Base-by-base conservation (phyloP, 2,888 invertebrate genomes). In the Acanthosepion esculentum region DNA sequence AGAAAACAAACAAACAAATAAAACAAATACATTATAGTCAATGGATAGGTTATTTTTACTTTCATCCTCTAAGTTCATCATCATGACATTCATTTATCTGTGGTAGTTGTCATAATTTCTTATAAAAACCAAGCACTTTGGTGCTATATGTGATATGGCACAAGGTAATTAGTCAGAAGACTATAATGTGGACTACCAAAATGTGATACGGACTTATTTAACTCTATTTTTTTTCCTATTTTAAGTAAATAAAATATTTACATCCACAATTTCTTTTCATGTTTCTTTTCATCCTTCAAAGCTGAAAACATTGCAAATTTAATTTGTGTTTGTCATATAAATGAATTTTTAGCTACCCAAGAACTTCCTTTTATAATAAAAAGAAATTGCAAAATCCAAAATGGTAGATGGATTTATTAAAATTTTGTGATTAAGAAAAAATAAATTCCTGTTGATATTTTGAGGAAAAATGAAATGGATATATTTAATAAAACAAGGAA, bases 231-330 rank as follows among this genome's bases (percentile, higher is more conserved):
- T 78, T n/a, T 4, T 78, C n/a, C 5, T 78, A 78, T 78, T 78
- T 78, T 78, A n/a, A 33, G n/a, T 78, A 78, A 78, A 78, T 78
- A 78, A 78, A 78, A 78, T 78, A n/a, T 78, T 78, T 78, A n/a
- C n/a, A 78, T 78, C n/a, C 78, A 78, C n/a, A 15, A n/a, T 78
- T 33, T 12, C 41, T 41, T 78, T 78, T 78, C n/a, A n/a, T 78
- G 29, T 78, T 78, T 78, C 23, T 78, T 78, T 78, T 78, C 3
- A 15, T 78, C n/a, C 18, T 78, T n/a, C n/a, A 78, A 78, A 2
- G 5, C 18, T 1, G n/a, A 78, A 78, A 78, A 78, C n/a, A 78
- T 78, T 78, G n/a, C n/a, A 78, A 12, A 33, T 15, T 78, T n/a
- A n/a, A 78, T 78, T 15, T 78, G 29, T 78, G 10, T 10, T 78